Evolutionary conservation across 2,113 vertebrate genomes (phyloP).

Genomic region (Pica pica): DNA sequence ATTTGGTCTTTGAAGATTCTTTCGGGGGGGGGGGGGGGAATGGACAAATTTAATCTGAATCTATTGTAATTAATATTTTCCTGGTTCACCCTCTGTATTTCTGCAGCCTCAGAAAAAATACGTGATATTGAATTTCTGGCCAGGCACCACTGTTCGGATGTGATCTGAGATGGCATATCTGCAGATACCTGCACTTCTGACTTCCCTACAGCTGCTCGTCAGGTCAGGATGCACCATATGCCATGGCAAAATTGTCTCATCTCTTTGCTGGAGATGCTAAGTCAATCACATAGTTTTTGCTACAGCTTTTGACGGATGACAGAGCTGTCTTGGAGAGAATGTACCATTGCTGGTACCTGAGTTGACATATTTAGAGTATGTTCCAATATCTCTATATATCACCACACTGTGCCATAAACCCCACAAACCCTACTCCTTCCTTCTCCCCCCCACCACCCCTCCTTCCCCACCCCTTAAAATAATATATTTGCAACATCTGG

Average conservation of each 20-base stretch:
- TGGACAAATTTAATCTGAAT: neutral
- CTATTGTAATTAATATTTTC: neutral
- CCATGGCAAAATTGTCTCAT: neutral
- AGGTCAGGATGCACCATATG: conserved; percentile 16
- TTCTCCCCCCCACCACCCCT: rapidly evolving
- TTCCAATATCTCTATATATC: neutral
- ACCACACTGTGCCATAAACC: neutral
- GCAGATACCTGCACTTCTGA: conserved; percentile 17
- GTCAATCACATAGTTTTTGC: neutral
- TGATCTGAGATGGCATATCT: conserved; percentile 34
- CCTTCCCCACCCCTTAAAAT: neutral
- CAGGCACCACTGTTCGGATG: neutral
- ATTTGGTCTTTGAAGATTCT: neutral
- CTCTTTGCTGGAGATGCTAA: neutral
- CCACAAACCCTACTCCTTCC: neutral
- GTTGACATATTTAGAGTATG: neutral
- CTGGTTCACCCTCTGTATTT: neutral
- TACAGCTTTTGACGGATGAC: neutral
- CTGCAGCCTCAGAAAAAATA: neutral
- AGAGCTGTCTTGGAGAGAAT: neutral
- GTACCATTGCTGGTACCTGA: neutral
- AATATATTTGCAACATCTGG: conserved; percentile 31
- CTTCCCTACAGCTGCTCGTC: neutral
- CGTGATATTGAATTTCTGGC: neutral
- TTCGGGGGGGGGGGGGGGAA: rapidly evolving